Percentiles rank a stretch among this genome's conserved stretches.
Conservation (phyloP, 1,140 invertebrate species). For the Heliconius nattereri region DNA sequence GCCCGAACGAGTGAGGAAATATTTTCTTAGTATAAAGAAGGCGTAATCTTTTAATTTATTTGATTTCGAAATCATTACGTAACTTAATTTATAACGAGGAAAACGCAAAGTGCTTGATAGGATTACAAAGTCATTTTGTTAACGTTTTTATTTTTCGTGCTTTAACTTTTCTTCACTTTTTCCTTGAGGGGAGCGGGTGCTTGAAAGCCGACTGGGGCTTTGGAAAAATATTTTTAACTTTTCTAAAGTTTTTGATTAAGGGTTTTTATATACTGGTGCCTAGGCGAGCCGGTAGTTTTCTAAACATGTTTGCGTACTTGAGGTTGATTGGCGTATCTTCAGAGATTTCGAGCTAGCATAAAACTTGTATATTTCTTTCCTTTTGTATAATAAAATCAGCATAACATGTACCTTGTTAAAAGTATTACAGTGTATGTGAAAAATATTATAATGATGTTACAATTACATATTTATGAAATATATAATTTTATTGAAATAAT, state of each 20-base stretch:
- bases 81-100: slow-evolving; percentile 48
- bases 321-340: slow-evolving; percentile 15
- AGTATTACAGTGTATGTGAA: slow-evolving; percentile 3
- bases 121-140: slow-evolving; percentile 45
- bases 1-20: slow-evolving; percentile 48
- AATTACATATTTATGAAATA: slow-evolving; percentile 1
- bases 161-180: slow-evolving; percentile 36
- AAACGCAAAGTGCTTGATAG: slow-evolving; percentile 46
- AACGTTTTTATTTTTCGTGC: slow-evolving; percentile 37
- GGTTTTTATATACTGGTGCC: slow-evolving; percentile 15
- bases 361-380: neutral
- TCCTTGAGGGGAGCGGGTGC: slow-evolving; percentile 36
- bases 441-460: slow-evolving; percentile 2
- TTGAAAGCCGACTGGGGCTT: slow-evolving; percentile 23
- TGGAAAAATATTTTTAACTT: slow-evolving; percentile 30
- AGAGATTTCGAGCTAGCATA: slow-evolving; percentile 4
- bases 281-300: slow-evolving; percentile 17
- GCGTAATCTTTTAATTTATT: slow-evolving; percentile 52
- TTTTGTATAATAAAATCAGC: slow-evolving; percentile 20
- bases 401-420: slow-evolving; percentile 19
- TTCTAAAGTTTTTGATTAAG: slow-evolving; percentile 34
- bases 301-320: slow-evolving; percentile 26
- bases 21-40: slow-evolving; percentile 54
- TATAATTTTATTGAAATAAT: neutral
- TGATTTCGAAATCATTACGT: slow-evolving; percentile 42